Evolutionary conservation across 2,113 vertebrate species (phyloP), one percentile per base, ranked within the genome.

Genomic region (Salvelinus namaycush): DNA sequence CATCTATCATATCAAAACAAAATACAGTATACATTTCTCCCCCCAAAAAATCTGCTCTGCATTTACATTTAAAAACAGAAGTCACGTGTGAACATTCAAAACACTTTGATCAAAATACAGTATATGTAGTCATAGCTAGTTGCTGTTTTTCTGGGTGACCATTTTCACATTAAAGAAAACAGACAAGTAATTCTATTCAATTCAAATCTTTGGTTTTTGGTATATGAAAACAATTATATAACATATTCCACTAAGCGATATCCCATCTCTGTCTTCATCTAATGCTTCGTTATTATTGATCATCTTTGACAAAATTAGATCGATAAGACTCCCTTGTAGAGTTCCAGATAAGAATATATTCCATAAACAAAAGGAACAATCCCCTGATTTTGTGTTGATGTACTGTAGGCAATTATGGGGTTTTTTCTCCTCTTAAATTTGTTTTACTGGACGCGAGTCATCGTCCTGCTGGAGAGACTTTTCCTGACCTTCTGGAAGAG

Each of bases 401-500:
- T 13, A 39, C 16, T 39, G 22, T 26, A 57, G 54, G 8, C 2
- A 75, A 29, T 44, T 11, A 49, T 39, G 60, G 0, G 49, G 69
- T 73, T 54, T 34, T 34, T 29, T 39, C 39, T 26, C 6, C 49
- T 13, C 49, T 51, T 16, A 13, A 14, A 18, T 54, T 3, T 54
- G n/a, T 22, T 68, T 85, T 85, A 92, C 82, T 92, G 85, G 44
- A 74, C 73, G 18, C 48, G 75, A 62, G 51, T 81, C 70, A 93
- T 88, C 14, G 75, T 90, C 81, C 80, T 90, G 83, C 91, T 94
- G 86, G 92, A 92, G 48, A 83, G 89, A 57, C 92, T 94, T 54
- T 70, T 81, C 75, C 91, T 3, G 22, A 94, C 87, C 80, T 90
- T 93, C 62, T 91, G 84, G 84, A 94, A 94, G 44, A 94, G 89